Percentiles rank a stretch among this genome's conserved stretches.
phyloP scores from a whole-genome alignment of 2,888 invertebrate genomes.

The Acanthopleura granulata region DNA sequence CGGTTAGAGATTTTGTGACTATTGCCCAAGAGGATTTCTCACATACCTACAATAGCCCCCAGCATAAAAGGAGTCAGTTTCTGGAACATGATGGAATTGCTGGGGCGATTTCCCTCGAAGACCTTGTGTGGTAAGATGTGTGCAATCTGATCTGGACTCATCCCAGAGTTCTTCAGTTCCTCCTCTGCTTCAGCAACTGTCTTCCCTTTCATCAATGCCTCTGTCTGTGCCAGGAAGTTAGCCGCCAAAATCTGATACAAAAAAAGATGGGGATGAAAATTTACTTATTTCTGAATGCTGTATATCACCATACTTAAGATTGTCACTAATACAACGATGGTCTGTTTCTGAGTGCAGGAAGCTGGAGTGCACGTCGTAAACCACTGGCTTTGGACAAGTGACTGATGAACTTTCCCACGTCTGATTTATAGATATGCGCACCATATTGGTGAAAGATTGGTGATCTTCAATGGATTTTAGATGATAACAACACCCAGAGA shows the following conservation, averaged over 20 bases:
- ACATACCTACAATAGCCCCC: constrained; percentile 89
- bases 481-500: too few relatives aligned
- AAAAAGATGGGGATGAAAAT: constrained; percentile 27
- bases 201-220: constrained; percentile 93
- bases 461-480: too few relatives aligned
- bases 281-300: too few relatives aligned
- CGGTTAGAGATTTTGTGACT: too few relatives aligned
- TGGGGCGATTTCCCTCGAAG: constrained; percentile 96
- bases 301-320: too few relatives aligned
- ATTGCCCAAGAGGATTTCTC: background rate
- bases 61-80: constrained; percentile 93
- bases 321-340: too few relatives aligned
- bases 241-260: constrained; percentile 87
- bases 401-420: too few relatives aligned
- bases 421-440: too few relatives aligned
- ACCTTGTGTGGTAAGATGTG: constrained; percentile 93
- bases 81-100: constrained; percentile 94
- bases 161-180: constrained; percentile 85
- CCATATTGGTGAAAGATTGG: too few relatives aligned
- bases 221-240: constrained; percentile 98
- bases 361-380: too few relatives aligned
- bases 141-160: constrained; percentile 79
- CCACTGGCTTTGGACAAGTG: too few relatives aligned
- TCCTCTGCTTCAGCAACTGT: constrained; percentile 78
- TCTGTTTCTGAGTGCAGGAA: too few relatives aligned